A percentile compares a stretch with the other conserved stretches of the same genome.
Evolutionary conservation across 2,113 vertebrate genomes (phyloP).

Genomic region (Hippocampus barbouri): DNA sequence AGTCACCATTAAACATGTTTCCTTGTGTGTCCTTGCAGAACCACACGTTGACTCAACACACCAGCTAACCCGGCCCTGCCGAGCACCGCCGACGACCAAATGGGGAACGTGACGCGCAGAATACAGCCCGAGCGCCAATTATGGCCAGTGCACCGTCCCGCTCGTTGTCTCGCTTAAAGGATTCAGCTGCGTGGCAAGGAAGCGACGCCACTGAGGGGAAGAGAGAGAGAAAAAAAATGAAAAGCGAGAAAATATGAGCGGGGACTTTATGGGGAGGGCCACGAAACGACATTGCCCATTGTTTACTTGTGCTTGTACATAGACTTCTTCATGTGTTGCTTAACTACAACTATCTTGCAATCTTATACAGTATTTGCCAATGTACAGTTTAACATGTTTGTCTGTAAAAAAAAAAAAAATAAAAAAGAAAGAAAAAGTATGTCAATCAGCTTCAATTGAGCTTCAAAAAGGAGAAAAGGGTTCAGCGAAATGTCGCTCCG

Average conservation of each 20-base stretch:
- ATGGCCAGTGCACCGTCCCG: constrained; percentile 61
- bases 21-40: constrained; percentile 81
- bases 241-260: constrained; percentile 74
- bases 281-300: constrained; percentile 42
- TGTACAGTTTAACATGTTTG: constrained; percentile 72
- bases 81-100: constrained; percentile 69
- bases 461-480: constrained; percentile 47
- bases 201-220: constrained; percentile 29
- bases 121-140: constrained; percentile 56
- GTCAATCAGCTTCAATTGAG: constrained; percentile 53
- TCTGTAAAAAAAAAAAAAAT: constrained; percentile 44
- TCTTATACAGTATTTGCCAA: constrained; percentile 83
- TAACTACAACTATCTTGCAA: constrained; percentile 83
- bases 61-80: constrained; percentile 87
- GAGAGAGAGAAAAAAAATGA: constrained; percentile 77
- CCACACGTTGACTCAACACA: constrained; percentile 97
- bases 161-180: constrained; percentile 88
- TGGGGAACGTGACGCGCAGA: constrained; percentile 42
- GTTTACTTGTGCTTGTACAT: constrained; percentile 88
- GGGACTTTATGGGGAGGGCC: constrained; percentile 28
- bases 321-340: constrained; percentile 95
- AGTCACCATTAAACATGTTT: constrained; percentile 27
- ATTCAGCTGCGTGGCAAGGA: constrained; percentile 78
- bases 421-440: constrained; percentile 33
- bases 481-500: constrained; percentile 50